A percentile compares a stretch with the other conserved stretches of the same genome.
Conservation (phyloP, 2,113 vertebrate genomes). For the Forbesichthys agassizii region DNA sequence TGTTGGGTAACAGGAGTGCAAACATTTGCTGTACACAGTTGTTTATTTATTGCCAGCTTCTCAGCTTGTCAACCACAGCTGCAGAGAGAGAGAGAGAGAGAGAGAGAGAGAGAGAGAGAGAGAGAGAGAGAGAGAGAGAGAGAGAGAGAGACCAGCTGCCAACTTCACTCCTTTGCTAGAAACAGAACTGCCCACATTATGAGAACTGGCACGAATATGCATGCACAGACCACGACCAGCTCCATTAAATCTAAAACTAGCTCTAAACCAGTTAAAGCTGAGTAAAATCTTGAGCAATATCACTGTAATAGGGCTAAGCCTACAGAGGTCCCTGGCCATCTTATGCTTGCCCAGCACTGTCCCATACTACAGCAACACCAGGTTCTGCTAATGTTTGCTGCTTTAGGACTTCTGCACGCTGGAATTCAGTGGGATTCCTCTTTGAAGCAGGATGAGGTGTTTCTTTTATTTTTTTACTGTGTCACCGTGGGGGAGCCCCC, state of each 20-base stretch:
- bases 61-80: conserved; percentile 41
- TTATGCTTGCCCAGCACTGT: too few species aligned
- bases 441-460: conserved; percentile 29
- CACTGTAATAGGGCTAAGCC: too few species aligned
- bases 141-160: conserved; percentile 58
- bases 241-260: conserved; percentile 13
- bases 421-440: conserved; percentile 28
- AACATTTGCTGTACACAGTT: conserved; percentile 15
- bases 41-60: conserved; percentile 46
- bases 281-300: too few species aligned
- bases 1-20: conserved; percentile 6
- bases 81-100: conserved; percentile 25
- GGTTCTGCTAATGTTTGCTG: neutral
- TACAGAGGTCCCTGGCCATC: too few species aligned
- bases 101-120: conserved; percentile 22
- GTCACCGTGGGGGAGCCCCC: conserved; percentile 37
- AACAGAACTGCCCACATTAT: conserved; percentile 63
- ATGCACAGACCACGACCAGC: conserved; percentile 13
- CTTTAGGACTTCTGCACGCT: conserved; percentile 18
- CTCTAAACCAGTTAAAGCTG: too few species aligned
- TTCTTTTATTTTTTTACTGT: conserved; percentile 26
- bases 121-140: conserved; percentile 5
- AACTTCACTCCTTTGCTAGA: conserved; percentile 54
- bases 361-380: too few species aligned
- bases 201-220: conserved; percentile 55